Base-by-base conservation (phyloP, 1,140 invertebrate species). In the Lepidurus apus region DNA sequence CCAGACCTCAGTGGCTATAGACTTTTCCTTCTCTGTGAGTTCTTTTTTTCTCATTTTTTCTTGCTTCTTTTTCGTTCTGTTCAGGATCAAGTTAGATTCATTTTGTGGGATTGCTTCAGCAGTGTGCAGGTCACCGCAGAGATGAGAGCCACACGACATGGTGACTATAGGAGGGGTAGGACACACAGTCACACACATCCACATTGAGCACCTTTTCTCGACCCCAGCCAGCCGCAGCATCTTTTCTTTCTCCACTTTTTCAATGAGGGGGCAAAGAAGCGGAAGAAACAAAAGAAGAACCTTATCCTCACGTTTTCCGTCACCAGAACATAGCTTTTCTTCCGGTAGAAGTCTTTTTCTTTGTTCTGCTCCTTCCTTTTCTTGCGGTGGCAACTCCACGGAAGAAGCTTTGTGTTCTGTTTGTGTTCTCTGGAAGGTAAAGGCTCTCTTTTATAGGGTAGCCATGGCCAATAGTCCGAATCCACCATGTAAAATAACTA, bases 311-410 rank as follows among this genome's bases (percentile, higher is more conserved):
- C 53, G 53, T 21, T 65, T 65, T 65, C 53, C 53, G 53, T 65
- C 53, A 65, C 53, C 53, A 65, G 53, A 65, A 65, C 53, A 65
- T 65, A 21, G 53, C 53, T 65, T 65, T 65, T 65, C 53, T 65
- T 65, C 53, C n/a, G 53, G 8, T n/a, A 21, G 1, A 7, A 5
- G 21, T 13, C 53, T 65, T 65, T 65, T 21, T 65, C 21, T 65
- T 65, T 21, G 17, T 47, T 1, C 7, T 47, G 3, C 17, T 6
- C 17, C 53, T 65, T 47, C 10, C 7, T 47, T 47, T 47, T 47
- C 45, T 47, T 47, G 10, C 17, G 10, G 45, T 17, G 45, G 17
- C 45, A 47, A 47, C 45, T 47, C 17, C 45, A 17, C 17, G 45
- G 17, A 47, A 47, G 45, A 47, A 47, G 10, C 10, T 47, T 17